Evolutionary conservation across 92 coral and sea anemone species (phyloP).

Genomic region (Pocillopora meandrina): DNA sequence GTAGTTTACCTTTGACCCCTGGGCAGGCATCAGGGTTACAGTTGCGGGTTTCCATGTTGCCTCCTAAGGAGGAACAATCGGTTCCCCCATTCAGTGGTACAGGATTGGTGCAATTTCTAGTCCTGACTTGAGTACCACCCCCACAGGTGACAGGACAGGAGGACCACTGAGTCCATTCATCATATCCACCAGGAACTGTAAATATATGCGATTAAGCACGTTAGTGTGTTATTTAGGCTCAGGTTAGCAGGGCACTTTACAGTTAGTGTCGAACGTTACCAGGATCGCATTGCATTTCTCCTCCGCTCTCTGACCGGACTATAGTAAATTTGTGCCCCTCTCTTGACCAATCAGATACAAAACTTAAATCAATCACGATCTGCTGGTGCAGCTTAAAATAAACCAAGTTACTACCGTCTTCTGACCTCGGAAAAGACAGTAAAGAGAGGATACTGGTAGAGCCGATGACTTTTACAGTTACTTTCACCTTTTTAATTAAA

Average conservation of each 20-base stretch:
- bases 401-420: no score
- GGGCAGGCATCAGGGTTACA: constrained; percentile 90
- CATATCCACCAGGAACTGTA: constrained; percentile 90
- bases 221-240: no score
- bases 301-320: no score
- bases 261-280: background rate
- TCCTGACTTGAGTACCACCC: constrained; percentile 83
- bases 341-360: no score
- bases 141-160: constrained; percentile 94
- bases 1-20: constrained; percentile 75
- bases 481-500: no score
- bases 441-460: no score
- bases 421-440: no score
- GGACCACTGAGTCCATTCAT: constrained; percentile 84
- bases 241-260: background rate
- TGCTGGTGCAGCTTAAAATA: no score
- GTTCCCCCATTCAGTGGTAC: constrained; percentile 91
- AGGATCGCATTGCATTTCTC: background rate
- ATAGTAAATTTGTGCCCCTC: no score
- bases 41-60: constrained; percentile 74
- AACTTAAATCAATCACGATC: no score
- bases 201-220: background rate
- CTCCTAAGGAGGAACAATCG: constrained; percentile 84
- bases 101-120: constrained; percentile 88
- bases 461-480: no score